Evolutionary conservation across 92 coral and sea anemone species (phyloP).

Genomic region (Parazoanthus darwini): DNA sequence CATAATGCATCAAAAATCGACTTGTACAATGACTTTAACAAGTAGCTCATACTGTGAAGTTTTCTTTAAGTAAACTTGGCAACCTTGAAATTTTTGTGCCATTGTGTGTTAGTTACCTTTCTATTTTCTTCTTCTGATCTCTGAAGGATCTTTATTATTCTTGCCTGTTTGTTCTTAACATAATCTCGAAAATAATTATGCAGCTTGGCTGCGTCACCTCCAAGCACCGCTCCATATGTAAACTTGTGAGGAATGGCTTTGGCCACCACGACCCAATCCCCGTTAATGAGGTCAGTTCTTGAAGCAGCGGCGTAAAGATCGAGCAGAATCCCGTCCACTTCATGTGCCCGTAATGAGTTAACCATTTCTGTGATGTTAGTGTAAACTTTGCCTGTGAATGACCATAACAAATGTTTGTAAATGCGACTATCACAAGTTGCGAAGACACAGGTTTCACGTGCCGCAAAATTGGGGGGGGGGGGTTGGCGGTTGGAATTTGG

Average conservation of each 20-base stretch:
- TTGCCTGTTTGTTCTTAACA: conserved; percentile 40
- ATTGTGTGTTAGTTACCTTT: conserved; percentile 24
- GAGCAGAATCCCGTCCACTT: conserved; percentile 72
- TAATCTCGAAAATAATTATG: conserved; percentile 58
- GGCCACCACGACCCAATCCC: conserved; percentile 60
- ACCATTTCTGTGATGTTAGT: conserved; percentile 55
- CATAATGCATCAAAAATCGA: no score
- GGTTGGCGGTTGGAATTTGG: no score
- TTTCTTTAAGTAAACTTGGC: no score
- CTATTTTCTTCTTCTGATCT: conserved; percentile 47
- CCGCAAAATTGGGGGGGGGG: no score
- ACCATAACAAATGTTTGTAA: background rate
- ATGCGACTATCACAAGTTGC: background rate
- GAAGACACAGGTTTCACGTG: no score
- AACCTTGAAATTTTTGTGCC: no score
- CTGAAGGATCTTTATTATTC: conserved; percentile 51
- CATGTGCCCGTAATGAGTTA: conserved; percentile 50
- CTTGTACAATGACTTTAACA: no score
- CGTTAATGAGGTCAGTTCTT: conserved; percentile 66
- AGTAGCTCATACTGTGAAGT: no score
- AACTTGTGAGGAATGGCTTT: conserved; percentile 57
- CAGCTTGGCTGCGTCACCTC: conserved; percentile 63
- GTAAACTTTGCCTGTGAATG: conserved; percentile 54
- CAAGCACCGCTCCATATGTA: conserved; percentile 64
- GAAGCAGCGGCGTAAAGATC: conserved; percentile 77